A percentile compares a stretch with the other conserved stretches of the same genome.
Evolutionary conservation across 2,888 invertebrate genomes (phyloP).

Genomic region (Cataglyphis cursor): DNA sequence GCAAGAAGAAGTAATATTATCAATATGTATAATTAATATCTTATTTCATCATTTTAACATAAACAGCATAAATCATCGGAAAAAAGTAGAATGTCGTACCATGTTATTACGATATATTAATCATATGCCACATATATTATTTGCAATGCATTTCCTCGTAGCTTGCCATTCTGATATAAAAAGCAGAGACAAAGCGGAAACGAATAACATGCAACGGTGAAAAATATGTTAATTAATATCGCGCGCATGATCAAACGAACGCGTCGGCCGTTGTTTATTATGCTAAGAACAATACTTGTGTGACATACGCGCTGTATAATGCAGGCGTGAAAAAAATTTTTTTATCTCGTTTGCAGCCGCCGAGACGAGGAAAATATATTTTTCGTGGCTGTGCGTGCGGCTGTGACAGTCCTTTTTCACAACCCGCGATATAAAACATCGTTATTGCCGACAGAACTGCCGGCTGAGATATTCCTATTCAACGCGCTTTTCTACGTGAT

Average conservation of each 20-base stretch:
- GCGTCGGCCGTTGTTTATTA: slow-evolving; percentile 29
- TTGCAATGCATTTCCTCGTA: slow-evolving; percentile 8
- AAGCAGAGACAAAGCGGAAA: background rate
- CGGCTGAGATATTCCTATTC: slow-evolving; percentile 50
- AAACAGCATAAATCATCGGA: background rate
- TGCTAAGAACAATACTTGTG: slow-evolving; percentile 43
- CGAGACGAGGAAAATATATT: slow-evolving; percentile 52
- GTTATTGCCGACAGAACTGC: slow-evolving; percentile 53
- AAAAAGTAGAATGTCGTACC: background rate
- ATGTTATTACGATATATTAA: slow-evolving; percentile 1
- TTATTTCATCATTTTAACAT: background rate
- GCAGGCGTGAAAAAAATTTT: slow-evolving; percentile 29
- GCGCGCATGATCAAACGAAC: slow-evolving; percentile 25
- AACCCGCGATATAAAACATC: slow-evolving; percentile 50
- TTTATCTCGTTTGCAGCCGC: slow-evolving; percentile 40
- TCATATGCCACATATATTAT: slow-evolving; percentile 1
- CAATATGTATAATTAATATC: background rate
- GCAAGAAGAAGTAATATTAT: background rate
- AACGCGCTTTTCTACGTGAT: slow-evolving; percentile 31
- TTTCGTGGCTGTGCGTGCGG: slow-evolving; percentile 38
- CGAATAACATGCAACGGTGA: slow-evolving; percentile 8
- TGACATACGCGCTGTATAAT: slow-evolving; percentile 40
- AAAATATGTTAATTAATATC: slow-evolving; percentile 54
- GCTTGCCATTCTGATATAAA: background rate
- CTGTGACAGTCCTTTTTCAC: slow-evolving; percentile 51